A percentile compares a stretch with the other conserved stretches of the same genome.
Conservation (phyloP, 2,888 invertebrate genomes). For the Chymomyza amoena region DNA sequence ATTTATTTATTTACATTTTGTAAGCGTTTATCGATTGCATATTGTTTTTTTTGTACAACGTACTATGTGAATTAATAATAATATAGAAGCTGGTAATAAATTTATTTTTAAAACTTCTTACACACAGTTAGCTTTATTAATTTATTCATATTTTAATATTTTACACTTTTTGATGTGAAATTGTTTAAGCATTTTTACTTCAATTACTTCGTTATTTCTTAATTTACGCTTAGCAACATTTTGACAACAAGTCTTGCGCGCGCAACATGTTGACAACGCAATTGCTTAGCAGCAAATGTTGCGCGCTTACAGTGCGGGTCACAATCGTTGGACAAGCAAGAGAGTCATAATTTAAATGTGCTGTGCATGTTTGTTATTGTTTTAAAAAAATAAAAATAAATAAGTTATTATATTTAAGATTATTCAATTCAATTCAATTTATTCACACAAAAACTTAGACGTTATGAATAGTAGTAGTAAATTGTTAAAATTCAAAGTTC, state of each 20-base stretch:
- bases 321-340: background rate
- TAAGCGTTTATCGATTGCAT: background rate
- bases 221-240: conserved; percentile 32
- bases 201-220: conserved; percentile 43
- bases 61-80: background rate
- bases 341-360: too few species aligned
- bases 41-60: conserved; percentile 22
- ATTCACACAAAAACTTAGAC: too few species aligned
- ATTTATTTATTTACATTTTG: background rate
- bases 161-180: background rate
- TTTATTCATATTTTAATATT: conserved; percentile 16
- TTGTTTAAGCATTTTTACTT: background rate
- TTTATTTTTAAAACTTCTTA: conserved; percentile 32
- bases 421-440: too few species aligned
- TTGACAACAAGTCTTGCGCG: conserved; percentile 57
- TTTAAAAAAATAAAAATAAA: too few species aligned
- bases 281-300: conserved; percentile 25
- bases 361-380: too few species aligned
- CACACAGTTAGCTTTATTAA: background rate
- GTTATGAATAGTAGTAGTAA: too few species aligned
- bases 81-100: background rate
- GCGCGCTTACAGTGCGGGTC: background rate
- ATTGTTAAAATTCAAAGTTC: too few species aligned
- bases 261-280: conserved; percentile 43
- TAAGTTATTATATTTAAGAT: background rate